Percentiles rank a stretch among this genome's conserved stretches.
Evolutionary conservation across 1,140 invertebrate species (phyloP).

Genomic region (Aphelinus certus): DNA sequence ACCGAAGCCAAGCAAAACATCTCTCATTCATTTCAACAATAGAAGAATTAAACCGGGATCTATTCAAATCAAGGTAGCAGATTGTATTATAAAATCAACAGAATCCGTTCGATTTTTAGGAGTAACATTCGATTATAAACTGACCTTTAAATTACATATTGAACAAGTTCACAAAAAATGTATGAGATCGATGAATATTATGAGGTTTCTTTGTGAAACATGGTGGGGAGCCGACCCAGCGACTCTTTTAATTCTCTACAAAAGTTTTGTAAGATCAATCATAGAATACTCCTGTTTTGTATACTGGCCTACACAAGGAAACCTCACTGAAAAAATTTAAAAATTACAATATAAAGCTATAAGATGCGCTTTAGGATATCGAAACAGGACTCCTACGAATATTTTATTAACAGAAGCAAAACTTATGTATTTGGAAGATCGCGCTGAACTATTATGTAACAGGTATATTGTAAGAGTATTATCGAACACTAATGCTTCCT

Average conservation of each 20-base stretch:
- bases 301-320: not conserved
- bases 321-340: not conserved
- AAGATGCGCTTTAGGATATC: not conserved
- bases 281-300: not conserved
- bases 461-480: too few species aligned
- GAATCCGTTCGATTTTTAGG: not conserved
- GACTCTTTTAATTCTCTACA: not conserved
- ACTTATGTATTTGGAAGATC: not conserved
- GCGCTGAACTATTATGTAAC: not conserved
- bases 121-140: not conserved
- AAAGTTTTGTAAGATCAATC: not conserved
- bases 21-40: too few species aligned
- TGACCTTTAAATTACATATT: not conserved
- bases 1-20: too few species aligned
- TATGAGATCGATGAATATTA: not conserved
- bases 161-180: not conserved
- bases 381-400: not conserved
- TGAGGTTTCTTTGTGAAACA: not conserved
- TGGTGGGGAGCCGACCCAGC: constrained; percentile 1
- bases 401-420: not conserved
- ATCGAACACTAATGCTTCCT: too few species aligned
- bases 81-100: too few species aligned
- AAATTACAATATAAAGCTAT: not conserved
- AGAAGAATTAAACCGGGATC: too few species aligned
- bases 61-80: too few species aligned